A percentile compares a stretch with the other conserved stretches of the same genome.
Conservation (phyloP, 2,797 vertebrate genomes). For the Threskiornis aethiopicus region DNA sequence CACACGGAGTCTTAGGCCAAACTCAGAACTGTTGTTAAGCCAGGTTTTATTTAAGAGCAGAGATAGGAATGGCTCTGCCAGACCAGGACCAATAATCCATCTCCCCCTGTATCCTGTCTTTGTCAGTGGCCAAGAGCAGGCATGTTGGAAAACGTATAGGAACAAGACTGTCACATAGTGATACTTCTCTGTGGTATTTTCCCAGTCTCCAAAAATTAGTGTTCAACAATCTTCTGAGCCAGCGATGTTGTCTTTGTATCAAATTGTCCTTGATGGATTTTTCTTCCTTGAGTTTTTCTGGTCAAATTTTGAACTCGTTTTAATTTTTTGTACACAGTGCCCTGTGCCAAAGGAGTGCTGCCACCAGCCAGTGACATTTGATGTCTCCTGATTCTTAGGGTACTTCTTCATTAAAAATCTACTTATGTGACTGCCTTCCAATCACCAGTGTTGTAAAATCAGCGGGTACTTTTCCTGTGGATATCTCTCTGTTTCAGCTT, state of each 20-base stretch:
- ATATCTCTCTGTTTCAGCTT: neutral
- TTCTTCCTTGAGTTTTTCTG: neutral
- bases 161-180: neutral
- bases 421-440: neutral
- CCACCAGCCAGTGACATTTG: neutral
- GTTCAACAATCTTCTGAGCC: neutral
- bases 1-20: accelerated
- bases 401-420: neutral
- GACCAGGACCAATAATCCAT: neutral
- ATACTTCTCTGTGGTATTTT: neutral
- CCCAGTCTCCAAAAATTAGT: neutral
- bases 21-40: neutral
- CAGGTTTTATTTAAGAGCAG: neutral
- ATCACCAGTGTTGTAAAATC: neutral
- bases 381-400: neutral
- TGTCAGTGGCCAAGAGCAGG: neutral
- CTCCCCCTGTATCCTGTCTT: neutral
- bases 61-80: neutral
- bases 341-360: neutral
- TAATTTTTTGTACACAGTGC: neutral
- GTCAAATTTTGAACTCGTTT: neutral
- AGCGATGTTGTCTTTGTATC: neutral
- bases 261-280: neutral
- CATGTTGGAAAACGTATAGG: neutral
- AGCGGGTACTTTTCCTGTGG: neutral